Conservation (phyloP, 2,888 invertebrate genomes). For the Notodonta dromedarius region DNA sequence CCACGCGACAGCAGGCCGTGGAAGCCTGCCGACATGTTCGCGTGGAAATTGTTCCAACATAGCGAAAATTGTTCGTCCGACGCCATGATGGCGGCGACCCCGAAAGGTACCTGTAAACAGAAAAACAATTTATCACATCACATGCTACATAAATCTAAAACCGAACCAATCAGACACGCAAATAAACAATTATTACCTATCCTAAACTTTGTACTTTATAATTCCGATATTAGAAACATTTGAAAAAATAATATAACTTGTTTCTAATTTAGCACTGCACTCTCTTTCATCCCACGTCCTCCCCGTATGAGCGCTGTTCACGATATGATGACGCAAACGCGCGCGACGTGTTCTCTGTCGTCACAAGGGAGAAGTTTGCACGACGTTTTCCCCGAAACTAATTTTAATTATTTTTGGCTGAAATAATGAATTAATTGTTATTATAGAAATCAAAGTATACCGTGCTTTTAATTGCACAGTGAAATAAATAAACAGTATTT, state of each 20-base stretch:
- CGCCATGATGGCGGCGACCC: constrained; percentile 86
- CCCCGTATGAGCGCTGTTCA: constrained; percentile 73
- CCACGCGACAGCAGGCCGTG: constrained; percentile 88
- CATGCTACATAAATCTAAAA: not conserved
- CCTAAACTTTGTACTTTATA: constrained; percentile 81
- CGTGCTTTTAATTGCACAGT: constrained; percentile 31
- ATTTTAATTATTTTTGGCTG: constrained; percentile 22
- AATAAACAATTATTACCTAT: constrained; percentile 59
- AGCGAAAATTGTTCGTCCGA: constrained; percentile 89
- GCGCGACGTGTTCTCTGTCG: constrained; percentile 67
- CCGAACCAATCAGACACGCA: not conserved
- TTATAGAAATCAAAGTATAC: not conserved
- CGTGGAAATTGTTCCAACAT: constrained; percentile 91
- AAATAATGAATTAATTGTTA: not conserved
- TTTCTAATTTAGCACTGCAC: constrained; percentile 63
- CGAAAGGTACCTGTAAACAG: constrained; percentile 62
- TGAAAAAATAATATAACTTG: constrained; percentile 66
- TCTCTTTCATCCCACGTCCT: constrained; percentile 69
- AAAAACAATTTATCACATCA: constrained; percentile 1
- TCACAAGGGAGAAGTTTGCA: constrained; percentile 57
- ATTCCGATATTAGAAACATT: constrained; percentile 80
- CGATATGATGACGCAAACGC: constrained; percentile 79
- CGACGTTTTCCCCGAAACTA: constrained; percentile 53
- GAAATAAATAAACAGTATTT: not conserved
- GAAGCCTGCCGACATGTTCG: constrained; percentile 88